These are phyloP conservation scores for Sesamia inferens DNA, from an alignment of 2,888 invertebrate species.

Conservation along the genomic window DNA sequence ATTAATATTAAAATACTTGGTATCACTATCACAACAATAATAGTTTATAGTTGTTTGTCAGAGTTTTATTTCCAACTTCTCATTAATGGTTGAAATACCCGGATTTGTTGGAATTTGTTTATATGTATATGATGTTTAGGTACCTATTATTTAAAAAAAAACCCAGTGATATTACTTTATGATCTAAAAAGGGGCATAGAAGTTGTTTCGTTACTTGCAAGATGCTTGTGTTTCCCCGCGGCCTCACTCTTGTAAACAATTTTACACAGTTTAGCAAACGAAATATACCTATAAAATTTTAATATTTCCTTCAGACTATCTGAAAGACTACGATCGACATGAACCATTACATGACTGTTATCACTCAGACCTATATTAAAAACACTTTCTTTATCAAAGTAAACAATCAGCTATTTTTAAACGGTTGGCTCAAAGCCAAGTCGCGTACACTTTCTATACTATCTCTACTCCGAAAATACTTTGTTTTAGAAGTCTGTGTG, in stretches of 20 bases:
- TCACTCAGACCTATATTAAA: constrained; percentile 62
- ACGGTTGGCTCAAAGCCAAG: constrained; percentile 64
- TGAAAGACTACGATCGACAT: constrained; percentile 13
- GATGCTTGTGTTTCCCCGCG: constrained; percentile 41
- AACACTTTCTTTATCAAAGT: constrained; percentile 71
- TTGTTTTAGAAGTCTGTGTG: constrained; percentile 39
- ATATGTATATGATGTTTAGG: background rate
- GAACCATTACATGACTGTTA: constrained; percentile 24
- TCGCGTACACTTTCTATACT: constrained; percentile 59
- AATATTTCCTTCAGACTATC: constrained; percentile 36
- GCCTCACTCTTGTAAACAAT: constrained; percentile 69
- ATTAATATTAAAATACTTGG: constrained; percentile 10
- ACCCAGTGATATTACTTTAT: background rate
- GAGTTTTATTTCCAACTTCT: background rate
- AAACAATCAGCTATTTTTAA: constrained; percentile 65
- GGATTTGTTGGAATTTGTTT: background rate
- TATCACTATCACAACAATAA: constrained; percentile 3
- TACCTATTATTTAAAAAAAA: background rate
- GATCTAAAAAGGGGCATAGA: background rate
- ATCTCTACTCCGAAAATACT: constrained; percentile 50
- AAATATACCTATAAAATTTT: constrained; percentile 21
- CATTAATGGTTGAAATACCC: background rate
- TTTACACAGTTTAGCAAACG: constrained; percentile 61
- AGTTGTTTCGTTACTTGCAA: constrained; percentile 1
- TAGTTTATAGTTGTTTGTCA: constrained; percentile 12